Percentiles rank a stretch among this genome's conserved stretches.
These are phyloP conservation scores for Melopsittacus undulatus DNA, from an alignment of 2,797 vertebrate species.

Conservation along the genomic window DNA sequence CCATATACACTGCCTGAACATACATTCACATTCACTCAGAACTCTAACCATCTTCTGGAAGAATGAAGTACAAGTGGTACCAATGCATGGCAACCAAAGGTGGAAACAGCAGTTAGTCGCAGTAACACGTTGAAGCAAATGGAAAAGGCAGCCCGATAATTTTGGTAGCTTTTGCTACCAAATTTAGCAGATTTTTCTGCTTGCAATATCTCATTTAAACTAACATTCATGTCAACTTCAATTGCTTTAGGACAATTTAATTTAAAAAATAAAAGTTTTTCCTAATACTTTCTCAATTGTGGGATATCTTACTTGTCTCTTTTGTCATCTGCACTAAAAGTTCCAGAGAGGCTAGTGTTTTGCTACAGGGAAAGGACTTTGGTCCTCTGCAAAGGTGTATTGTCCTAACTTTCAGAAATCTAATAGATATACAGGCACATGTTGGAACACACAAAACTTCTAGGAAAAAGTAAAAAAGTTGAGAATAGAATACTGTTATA, in stretches of 20 bases:
- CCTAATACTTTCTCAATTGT: background rate
- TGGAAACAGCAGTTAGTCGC: background rate
- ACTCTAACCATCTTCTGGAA: background rate
- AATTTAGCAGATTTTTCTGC: background rate
- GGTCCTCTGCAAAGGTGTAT: background rate
- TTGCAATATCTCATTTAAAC: background rate
- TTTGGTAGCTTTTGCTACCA: background rate
- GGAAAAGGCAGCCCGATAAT: background rate
- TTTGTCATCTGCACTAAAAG: background rate
- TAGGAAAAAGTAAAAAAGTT: background rate
- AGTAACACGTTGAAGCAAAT: background rate
- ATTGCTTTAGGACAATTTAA: background rate
- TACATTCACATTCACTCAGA: background rate
- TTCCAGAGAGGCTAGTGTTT: background rate
- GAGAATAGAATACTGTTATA: background rate
- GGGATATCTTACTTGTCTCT: background rate
- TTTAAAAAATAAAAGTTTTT: background rate
- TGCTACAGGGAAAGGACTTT: background rate
- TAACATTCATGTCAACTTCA: background rate
- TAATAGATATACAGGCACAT: background rate
- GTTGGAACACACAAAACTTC: background rate
- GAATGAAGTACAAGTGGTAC: background rate
- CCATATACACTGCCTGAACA: background rate
- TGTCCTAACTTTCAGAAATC: background rate
- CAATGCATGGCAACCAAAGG: background rate